Percentiles rank a stretch among this genome's conserved stretches.
phyloP scores from a whole-genome alignment of 2,113 vertebrate species.

The Chiloscyllium plagiosum region DNA sequence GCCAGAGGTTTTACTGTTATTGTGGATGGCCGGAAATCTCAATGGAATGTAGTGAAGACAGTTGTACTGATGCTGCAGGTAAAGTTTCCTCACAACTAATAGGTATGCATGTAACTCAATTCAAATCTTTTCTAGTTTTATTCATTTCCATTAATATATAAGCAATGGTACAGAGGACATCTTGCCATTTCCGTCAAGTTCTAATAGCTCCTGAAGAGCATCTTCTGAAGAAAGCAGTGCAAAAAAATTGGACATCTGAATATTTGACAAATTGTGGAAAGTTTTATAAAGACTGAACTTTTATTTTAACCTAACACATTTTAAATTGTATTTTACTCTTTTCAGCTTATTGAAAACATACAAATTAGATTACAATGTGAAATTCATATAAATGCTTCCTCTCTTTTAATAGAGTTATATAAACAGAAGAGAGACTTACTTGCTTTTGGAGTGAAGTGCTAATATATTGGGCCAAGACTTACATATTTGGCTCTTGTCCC shows the following conservation, averaged over 20 bases:
- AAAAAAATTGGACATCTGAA: neutral
- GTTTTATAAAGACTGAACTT: neutral
- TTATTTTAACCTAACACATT: neutral
- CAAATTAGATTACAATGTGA: neutral
- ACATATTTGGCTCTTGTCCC: neutral
- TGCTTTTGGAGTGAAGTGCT: neutral
- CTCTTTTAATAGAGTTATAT: neutral
- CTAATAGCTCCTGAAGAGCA: neutral
- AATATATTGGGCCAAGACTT: neutral
- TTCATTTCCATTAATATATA: neutral
- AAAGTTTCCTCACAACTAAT: constrained; percentile 41
- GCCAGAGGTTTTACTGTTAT: constrained; percentile 97
- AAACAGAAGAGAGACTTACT: neutral
- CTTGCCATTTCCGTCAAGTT: neutral
- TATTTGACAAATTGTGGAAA: neutral
- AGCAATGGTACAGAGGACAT: neutral
- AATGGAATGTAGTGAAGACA: constrained; percentile 96
- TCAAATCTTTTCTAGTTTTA: neutral
- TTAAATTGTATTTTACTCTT: neutral
- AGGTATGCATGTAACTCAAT: neutral
- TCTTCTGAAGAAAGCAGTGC: neutral
- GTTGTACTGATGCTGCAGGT: constrained; percentile 98
- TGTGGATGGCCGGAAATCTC: constrained; percentile 91
- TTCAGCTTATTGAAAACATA: constrained; percentile 24
- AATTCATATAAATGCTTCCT: constrained; percentile 7